Conservation (phyloP, 2,113 vertebrate genomes). For the Accipiter virgatus region DNA sequence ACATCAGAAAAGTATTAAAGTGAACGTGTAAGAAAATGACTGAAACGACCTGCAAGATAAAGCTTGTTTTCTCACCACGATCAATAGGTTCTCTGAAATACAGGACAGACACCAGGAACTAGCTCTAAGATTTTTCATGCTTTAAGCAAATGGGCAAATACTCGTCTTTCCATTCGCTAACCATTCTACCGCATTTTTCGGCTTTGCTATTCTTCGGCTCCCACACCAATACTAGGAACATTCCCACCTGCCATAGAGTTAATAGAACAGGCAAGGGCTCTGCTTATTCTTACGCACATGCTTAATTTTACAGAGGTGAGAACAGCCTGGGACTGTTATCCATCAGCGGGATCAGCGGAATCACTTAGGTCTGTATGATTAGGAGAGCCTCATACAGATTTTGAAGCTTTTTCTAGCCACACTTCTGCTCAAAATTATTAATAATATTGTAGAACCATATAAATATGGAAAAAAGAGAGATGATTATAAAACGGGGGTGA, state of each 20-base stretch:
- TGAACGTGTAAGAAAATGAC: background rate
- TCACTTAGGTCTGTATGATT: background rate
- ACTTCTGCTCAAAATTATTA: background rate
- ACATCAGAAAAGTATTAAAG: background rate
- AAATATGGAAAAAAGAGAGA: background rate
- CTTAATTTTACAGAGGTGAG: background rate
- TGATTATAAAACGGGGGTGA: background rate
- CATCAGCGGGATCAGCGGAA: background rate
- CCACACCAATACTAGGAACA: background rate
- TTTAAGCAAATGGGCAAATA: background rate
- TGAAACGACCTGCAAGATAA: background rate
- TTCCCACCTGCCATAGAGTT: background rate
- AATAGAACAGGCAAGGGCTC: background rate
- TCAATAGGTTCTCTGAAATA: background rate
- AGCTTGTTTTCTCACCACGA: background rate
- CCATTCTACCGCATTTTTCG: background rate
- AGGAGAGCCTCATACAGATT: background rate
- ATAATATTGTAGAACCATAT: background rate
- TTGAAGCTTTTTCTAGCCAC: background rate
- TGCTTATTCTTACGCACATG: background rate
- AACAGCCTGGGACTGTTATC: background rate
- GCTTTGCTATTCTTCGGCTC: background rate
- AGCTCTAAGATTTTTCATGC: background rate
- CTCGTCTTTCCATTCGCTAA: background rate
- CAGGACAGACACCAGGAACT: background rate